Percentiles rank a stretch among this genome's conserved stretches.
Conservation (phyloP, 2,113 vertebrate species). For the Erpornis zantholeuca region DNA sequence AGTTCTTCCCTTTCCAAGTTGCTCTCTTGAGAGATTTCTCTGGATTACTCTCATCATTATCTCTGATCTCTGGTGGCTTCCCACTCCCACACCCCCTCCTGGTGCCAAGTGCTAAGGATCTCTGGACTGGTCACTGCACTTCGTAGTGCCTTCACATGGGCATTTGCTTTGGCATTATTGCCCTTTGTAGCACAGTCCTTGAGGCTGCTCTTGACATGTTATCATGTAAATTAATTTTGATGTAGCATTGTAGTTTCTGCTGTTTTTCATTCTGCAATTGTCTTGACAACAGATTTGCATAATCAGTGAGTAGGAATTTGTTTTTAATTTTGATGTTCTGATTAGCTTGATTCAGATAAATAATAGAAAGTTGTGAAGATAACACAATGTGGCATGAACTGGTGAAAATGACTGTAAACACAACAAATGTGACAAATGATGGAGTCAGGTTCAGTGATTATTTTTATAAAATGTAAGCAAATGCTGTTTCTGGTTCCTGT, state of each 20-base stretch:
- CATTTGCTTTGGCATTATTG: not conserved
- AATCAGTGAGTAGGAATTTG: not conserved
- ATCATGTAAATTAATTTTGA: constrained; percentile 14
- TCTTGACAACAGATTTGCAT: constrained; percentile 32
- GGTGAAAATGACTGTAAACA: not conserved
- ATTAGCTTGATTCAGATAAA: constrained; percentile 18
- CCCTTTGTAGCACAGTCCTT: not conserved
- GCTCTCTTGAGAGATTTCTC: not conserved
- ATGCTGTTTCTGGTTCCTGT: not conserved
- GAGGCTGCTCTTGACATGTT: not conserved
- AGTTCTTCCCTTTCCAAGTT: not conserved
- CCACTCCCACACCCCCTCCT: not conserved
- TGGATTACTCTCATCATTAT: not conserved
- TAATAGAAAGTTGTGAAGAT: constrained; percentile 11
- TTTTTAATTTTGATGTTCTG: constrained; percentile 9
- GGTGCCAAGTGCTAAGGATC: not conserved
- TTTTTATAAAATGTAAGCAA: constrained; percentile 23
- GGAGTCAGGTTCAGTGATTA: not conserved
- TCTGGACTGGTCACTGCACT: not conserved
- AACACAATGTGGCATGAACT: not conserved
- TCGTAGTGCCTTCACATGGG: not conserved
- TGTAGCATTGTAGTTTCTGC: not conserved
- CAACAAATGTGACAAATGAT: not conserved
- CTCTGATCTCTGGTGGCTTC: not conserved
- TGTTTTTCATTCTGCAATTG: constrained; percentile 10